Percentiles rank a stretch among this genome's conserved stretches.
phyloP scores from a whole-genome alignment of 2,888 invertebrate genomes.

The Drosophila merina region DNA sequence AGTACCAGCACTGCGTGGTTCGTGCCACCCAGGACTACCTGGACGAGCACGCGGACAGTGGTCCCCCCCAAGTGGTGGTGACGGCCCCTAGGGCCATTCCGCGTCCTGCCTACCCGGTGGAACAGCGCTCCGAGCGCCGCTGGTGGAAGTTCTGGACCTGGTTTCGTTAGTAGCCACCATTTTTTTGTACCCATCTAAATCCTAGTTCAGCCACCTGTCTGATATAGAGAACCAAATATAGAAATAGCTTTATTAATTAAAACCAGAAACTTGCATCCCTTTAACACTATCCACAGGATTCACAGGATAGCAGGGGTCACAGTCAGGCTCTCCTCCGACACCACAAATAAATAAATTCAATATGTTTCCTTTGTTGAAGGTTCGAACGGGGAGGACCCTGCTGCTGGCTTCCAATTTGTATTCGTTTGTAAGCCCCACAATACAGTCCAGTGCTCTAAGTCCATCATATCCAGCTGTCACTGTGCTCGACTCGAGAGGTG shows the following conservation, averaged over 20 bases:
- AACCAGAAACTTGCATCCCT: constrained; percentile 15
- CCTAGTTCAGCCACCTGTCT: background rate
- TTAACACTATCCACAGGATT: background rate
- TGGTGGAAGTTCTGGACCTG: constrained; percentile 64
- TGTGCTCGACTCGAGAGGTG: constrained; percentile 21
- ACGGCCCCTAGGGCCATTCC: background rate
- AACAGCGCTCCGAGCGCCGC: constrained; percentile 11
- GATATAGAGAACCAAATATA: constrained; percentile 4
- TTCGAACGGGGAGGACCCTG: background rate
- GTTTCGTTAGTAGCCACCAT: constrained; percentile 35
- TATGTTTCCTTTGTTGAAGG: background rate
- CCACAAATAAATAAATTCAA: constrained; percentile 1
- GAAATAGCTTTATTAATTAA: constrained; percentile 37
- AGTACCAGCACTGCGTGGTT: constrained; percentile 49
- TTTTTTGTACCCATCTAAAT: background rate
- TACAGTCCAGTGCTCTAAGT: constrained; percentile 4
- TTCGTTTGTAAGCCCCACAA: background rate
- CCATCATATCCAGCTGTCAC: constrained; percentile 32
- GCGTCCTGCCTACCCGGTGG: background rate
- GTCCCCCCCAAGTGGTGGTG: constrained; percentile 4
- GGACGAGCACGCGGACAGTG: constrained; percentile 38
- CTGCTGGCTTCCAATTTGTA: constrained; percentile 5
- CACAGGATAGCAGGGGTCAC: background rate
- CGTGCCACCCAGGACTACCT: constrained; percentile 49
- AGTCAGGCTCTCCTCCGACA: background rate